These are phyloP conservation scores for Fregata magnificens DNA, from an alignment of 2,113 vertebrate species.

Conservation along the genomic window DNA sequence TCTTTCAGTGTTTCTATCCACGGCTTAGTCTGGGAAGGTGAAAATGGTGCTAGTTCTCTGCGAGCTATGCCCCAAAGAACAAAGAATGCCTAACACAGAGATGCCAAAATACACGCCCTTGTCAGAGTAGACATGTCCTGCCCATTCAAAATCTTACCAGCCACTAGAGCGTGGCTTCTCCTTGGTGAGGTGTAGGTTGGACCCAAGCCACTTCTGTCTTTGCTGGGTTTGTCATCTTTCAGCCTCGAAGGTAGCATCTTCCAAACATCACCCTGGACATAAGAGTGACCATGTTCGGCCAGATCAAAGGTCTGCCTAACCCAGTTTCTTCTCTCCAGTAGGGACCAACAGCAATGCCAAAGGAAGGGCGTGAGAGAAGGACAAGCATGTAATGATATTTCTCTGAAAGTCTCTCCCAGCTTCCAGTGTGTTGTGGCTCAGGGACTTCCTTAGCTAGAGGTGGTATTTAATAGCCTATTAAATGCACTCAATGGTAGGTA, in stretches of 20 bases:
- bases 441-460: not conserved
- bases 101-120: not conserved
- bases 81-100: not conserved
- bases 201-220: not conserved
- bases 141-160: not conserved
- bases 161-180: not conserved
- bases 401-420: not conserved
- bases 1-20: not conserved
- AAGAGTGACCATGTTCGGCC: not conserved
- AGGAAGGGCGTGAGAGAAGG: not conserved
- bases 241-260: not conserved
- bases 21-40: not conserved
- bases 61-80: not conserved
- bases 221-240: not conserved
- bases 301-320: not conserved
- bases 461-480: conserved; percentile 1
- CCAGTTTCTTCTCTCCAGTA: not conserved
- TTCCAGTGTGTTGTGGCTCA: not conserved
- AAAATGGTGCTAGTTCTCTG: not conserved
- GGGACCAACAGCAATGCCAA: not conserved
- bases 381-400: not conserved
- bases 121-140: not conserved
- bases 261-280: not conserved
- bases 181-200: not conserved
- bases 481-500: not conserved